Evolutionary conservation across 2,113 vertebrate genomes (phyloP).

Genomic region (Scopus umbretta): DNA sequence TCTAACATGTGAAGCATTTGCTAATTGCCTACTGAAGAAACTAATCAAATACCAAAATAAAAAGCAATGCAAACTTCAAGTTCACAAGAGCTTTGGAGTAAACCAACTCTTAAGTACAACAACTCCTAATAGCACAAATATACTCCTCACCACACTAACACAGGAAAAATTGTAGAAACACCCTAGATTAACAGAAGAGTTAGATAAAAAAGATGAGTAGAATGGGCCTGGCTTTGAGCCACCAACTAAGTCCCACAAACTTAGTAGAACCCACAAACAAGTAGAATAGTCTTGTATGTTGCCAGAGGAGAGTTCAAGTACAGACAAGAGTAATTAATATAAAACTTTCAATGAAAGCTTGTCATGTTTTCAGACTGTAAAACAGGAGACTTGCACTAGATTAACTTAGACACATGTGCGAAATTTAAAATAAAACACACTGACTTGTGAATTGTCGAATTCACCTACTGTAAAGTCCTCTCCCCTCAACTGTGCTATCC

Average conservation of each 20-base stretch:
- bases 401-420: neutral
- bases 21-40: neutral
- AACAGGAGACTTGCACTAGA: neutral
- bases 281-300: neutral
- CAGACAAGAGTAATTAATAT: neutral
- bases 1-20: neutral
- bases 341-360: neutral
- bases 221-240: neutral
- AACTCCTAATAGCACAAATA: neutral
- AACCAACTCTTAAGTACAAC: neutral
- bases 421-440: neutral
- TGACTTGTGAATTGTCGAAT: neutral
- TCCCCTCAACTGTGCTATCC: neutral
- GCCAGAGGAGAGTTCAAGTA: neutral
- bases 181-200: neutral
- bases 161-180: neutral
- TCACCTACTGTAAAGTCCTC: neutral
- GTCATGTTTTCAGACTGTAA: neutral
- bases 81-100: neutral
- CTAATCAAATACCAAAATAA: neutral
- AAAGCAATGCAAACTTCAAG: neutral
- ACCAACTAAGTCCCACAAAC: neutral
- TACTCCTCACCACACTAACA: neutral
- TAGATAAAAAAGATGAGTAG: neutral
- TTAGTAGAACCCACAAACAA: neutral